Base-by-base conservation (phyloP, 2,888 invertebrate species). In the Blastobasis adustella region DNA sequence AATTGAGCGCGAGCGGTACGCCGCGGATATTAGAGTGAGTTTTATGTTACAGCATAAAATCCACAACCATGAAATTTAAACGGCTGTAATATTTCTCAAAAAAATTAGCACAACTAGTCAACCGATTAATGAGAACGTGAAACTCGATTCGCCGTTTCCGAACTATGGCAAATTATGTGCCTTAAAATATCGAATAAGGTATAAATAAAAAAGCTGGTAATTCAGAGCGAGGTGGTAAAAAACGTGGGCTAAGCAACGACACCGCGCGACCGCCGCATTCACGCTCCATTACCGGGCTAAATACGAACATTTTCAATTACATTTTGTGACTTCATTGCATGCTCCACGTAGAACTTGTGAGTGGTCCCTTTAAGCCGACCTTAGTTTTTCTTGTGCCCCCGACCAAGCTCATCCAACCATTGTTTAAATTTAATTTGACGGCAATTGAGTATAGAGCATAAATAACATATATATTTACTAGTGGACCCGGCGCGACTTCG, bases 91-190 rank as follows among this genome's bases (percentile, higher is more conserved):
- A 79, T 76, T 77, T 71, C 71, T 76, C 64, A 73, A 79, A 82
- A 84, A 86, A 86, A 82, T 82, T 80, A 82, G 82, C 82, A 72
- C 83, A 81, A 73, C 82, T 79, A 83, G 71, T 85, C 80, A 79
- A 84, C 69, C 87, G 84, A 66, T 77, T 85, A 86, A 87, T 85
- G 76, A 80, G 81, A 84, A 81, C 83, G 78, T 75, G 83, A 83
- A 85, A 83, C 77, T 71, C 76, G 79, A 83, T 70, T 67, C 77
- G 69, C 63, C 65, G 66, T 76, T 76, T 73, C 69, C 68, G 76
- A 74, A 76, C 73, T 76, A 77, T 71, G 73, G 70, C 75, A 79
- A 82, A 81, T 79, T 79, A 79, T 81, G 71, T 70, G 71, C 75
- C 75, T 78, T 77, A 72, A 82, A 81, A 79, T 79, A 79, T 74